phyloP scores from a whole-genome alignment of 2,888 invertebrate genomes.

The Hermaeophaga mercurialis region DNA sequence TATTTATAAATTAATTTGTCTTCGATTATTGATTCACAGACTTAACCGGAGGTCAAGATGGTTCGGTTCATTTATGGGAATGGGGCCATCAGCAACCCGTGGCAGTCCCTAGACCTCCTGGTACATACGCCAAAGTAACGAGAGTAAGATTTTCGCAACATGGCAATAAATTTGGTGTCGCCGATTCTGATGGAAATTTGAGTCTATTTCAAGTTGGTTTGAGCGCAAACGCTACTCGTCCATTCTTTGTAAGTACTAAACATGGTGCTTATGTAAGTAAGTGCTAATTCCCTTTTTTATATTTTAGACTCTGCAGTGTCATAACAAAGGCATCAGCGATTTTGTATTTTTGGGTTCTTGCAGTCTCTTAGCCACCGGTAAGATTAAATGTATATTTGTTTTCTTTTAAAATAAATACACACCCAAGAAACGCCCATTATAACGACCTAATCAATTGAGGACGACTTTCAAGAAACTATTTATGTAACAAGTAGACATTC shows the following conservation, averaged over 20 bases:
- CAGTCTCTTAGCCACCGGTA: slow-evolving; percentile 92
- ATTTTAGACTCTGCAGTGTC: slow-evolving; percentile 91
- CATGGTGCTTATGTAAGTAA: neutral
- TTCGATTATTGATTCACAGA: slow-evolving; percentile 66
- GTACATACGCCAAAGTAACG: slow-evolving; percentile 94
- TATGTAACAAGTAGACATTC: no score
- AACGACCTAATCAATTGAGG: no score
- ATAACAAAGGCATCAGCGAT: slow-evolving; percentile 95
- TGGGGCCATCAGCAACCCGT: slow-evolving; percentile 95
- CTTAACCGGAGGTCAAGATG: slow-evolving; percentile 93
- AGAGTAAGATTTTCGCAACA: slow-evolving; percentile 95
- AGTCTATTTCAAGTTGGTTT: slow-evolving; percentile 93
- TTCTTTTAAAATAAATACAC: no score
- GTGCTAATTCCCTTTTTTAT: slow-evolving; percentile 25
- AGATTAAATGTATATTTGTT: no score
- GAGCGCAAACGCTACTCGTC: slow-evolving; percentile 74
- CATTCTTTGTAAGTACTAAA: slow-evolving; percentile 79
- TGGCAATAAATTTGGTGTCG: slow-evolving; percentile 98
- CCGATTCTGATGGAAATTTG: slow-evolving; percentile 95
- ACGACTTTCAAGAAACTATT: no score
- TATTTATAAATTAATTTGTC: no score
- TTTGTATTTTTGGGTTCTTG: slow-evolving; percentile 98
- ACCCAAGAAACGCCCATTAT: no score
- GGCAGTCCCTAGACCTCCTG: slow-evolving; percentile 88
- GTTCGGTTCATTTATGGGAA: slow-evolving; percentile 96